Evolutionary conservation across 1,140 invertebrate genomes (phyloP).

Genomic region (Meteorus sp.): DNA sequence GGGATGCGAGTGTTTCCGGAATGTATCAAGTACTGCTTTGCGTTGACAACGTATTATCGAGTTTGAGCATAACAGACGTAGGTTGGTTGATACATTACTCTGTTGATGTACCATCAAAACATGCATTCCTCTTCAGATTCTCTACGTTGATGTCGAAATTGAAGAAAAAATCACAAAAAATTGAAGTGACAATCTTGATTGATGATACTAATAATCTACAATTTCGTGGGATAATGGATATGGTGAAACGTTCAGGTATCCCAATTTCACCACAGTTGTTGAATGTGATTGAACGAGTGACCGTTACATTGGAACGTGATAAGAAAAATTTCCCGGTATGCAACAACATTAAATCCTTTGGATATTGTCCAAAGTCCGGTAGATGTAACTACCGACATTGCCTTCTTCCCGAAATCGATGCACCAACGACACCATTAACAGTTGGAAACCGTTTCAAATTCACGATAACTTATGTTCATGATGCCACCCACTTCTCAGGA

Average conservation of each 20-base stretch:
- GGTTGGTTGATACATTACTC: conserved; percentile 54
- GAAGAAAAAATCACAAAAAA: conserved; percentile 29
- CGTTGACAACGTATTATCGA: conserved; percentile 47
- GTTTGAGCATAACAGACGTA: conserved; percentile 46
- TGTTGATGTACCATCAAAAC: conserved; percentile 41
- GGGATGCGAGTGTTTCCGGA: conserved; percentile 39
- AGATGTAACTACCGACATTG: conserved; percentile 47
- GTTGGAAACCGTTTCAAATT: conserved; percentile 45
- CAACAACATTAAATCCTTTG: conserved; percentile 47
- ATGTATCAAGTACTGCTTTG: conserved; percentile 50
- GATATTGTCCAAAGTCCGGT: conserved; percentile 40
- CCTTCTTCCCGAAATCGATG: conserved; percentile 41
- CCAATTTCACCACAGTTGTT: conserved; percentile 28
- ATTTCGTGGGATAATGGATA: conserved; percentile 43
- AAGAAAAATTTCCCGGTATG: conserved; percentile 47
- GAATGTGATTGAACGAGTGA: conserved; percentile 34
- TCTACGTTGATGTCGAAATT: conserved; percentile 51
- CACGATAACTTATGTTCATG: conserved; percentile 40
- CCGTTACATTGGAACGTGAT: conserved; percentile 37
- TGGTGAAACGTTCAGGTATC: conserved; percentile 44
- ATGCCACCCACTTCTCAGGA: conserved; percentile 48
- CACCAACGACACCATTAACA: conserved; percentile 37
- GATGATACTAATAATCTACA: conserved; percentile 48
- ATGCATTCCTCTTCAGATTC: conserved; percentile 50
- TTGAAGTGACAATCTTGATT: conserved; percentile 45